Evolutionary conservation across 2,888 invertebrate species (phyloP), one percentile per base, ranked within the genome.

Genomic region (Odontomyia ornata): DNA sequence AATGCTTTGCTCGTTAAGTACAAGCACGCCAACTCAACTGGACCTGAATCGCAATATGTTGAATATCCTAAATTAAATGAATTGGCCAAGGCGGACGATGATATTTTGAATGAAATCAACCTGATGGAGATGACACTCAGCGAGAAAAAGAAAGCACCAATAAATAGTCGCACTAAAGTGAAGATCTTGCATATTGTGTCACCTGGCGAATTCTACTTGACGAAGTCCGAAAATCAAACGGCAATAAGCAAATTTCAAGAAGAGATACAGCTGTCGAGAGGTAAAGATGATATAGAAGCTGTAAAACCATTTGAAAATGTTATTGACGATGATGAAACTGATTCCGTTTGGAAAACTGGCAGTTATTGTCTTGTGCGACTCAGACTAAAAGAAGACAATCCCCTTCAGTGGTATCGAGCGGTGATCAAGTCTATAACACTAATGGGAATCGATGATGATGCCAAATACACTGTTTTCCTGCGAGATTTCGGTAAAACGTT

Each of bases 401-500:
- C 89, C 15, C 88, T 89, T 52, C 87, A 88, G 43, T 95, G 92
- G 90, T 91, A 90, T 80, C 89, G 96, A 3, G 91, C 88, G 0
- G 85, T 82, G 13, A 82, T 84, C 15, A 77, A 77, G 0, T 30
- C 79, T 1, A 80, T 80, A 28, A 87, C 89, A 43, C 87, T 91
- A 21, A 81, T 3, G 15, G 76, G 79, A 13, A 21, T 73, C 0
- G 79, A 80, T 9, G 47, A 64, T 1, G 77, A 5, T 15, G 18
- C 21, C 9, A 76, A 77, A 1, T 86, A 81, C 77, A 79, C 80
- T 79, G 90, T 95, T 0, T 91, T 90, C 79, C 88, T 93, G 57
- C 89, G 91, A 18, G 95, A 96, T 82, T 80, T 83, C 67, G 89
- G 91, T 79, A 91, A 91, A 0, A 86, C 87, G 64, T 86, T 88